phyloP scores from a whole-genome alignment of 2,888 invertebrate species.

The Drosophila mimetica region DNA sequence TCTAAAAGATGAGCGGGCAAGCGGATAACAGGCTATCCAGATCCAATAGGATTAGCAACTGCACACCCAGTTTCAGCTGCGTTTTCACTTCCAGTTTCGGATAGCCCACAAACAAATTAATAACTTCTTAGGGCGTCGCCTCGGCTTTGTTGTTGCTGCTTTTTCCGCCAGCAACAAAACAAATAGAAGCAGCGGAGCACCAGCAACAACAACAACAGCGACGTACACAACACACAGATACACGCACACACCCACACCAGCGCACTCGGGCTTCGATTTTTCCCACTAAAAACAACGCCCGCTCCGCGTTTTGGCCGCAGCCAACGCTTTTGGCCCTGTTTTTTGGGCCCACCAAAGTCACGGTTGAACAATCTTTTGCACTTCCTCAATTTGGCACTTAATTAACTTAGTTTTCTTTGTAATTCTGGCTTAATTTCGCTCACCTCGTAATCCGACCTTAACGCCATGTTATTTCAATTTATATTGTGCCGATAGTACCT shows the following conservation, averaged over 20 bases:
- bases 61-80: not conserved
- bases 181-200: conserved; percentile 52
- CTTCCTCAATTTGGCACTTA: conserved; percentile 51
- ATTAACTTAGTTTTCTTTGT: conserved; percentile 61
- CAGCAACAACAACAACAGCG: conserved; percentile 47
- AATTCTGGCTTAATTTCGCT: conserved; percentile 66
- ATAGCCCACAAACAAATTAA: conserved; percentile 61
- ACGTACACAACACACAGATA: conserved; percentile 55
- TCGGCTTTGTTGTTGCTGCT: conserved; percentile 45
- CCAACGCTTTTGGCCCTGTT: not conserved
- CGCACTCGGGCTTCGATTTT: conserved; percentile 63
- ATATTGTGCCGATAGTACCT: no score
- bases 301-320: conserved; percentile 56
- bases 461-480: conserved; percentile 82
- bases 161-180: conserved; percentile 59
- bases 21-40: not conserved
- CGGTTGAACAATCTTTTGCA: conserved; percentile 67
- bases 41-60: conserved; percentile 24
- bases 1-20: conserved; percentile 12
- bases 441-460: conserved; percentile 84
- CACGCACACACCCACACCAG: conserved; percentile 33
- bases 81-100: not conserved
- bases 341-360: conserved; percentile 15
- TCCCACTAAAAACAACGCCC: conserved; percentile 69
- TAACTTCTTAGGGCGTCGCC: conserved; percentile 75